Evolutionary conservation across 37 sponge, comb jelly and placozoan genomes (phyloP).

Genomic region (Aplysina aerophoba): DNA sequence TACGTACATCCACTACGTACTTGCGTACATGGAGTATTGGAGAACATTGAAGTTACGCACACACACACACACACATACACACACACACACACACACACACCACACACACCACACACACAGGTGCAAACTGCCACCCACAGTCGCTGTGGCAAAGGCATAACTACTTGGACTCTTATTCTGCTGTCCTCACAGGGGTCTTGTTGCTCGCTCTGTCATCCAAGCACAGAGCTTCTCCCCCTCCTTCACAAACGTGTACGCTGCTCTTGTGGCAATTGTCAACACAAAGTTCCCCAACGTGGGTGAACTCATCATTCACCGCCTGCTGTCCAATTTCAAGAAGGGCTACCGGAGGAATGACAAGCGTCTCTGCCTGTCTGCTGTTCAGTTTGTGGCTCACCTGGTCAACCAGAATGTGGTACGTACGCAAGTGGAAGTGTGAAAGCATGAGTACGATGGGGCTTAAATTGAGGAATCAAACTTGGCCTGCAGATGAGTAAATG

Average conservation of each 20-base stretch:
- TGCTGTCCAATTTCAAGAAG: slow-evolving; percentile 85
- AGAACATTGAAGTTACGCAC: no score
- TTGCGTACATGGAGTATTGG: no score
- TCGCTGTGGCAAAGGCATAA: no score
- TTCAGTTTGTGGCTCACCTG: slow-evolving; percentile 91
- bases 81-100: no score
- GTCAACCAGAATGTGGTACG: slow-evolving; percentile 92
- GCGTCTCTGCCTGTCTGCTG: slow-evolving; percentile 82
- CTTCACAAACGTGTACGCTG: slow-evolving; percentile 98
- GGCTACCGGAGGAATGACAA: slow-evolving; percentile 90
- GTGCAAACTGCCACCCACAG: no score
- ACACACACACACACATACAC: no score
- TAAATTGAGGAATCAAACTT: no score
- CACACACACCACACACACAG: no score
- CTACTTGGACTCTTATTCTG: background rate
- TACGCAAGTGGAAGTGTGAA: background rate
- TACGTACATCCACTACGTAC: no score
- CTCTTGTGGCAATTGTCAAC: slow-evolving; percentile 93
- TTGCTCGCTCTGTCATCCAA: slow-evolving; percentile 86
- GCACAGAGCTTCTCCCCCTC: slow-evolving; percentile 93
- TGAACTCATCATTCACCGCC: slow-evolving; percentile 86
- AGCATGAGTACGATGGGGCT: no score
- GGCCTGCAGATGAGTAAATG: no score
- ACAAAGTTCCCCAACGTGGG: slow-evolving; percentile 97
- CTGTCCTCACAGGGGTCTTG: slow-evolving; percentile 68